Evolutionary conservation across 2,797 vertebrate species (phyloP).

Genomic region (Tinamus major): DNA sequence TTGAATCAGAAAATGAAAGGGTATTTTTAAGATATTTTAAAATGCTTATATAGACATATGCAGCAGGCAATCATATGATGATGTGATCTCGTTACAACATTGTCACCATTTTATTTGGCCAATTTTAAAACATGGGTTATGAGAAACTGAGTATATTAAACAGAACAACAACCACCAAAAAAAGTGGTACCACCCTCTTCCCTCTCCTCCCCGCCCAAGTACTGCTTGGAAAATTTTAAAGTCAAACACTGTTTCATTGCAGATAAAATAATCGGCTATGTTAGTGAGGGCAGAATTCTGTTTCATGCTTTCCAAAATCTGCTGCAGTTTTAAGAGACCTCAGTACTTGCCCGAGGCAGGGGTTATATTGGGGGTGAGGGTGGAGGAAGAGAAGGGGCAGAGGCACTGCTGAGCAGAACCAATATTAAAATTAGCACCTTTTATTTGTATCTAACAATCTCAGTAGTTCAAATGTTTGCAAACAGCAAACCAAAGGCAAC

Average conservation of each 20-base stretch:
- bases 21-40: not conserved
- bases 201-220: not conserved
- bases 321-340: constrained; percentile 18
- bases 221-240: not conserved
- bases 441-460: constrained; percentile 49
- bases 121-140: not conserved
- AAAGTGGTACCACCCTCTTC: not conserved
- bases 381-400: constrained; percentile 43
- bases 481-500: constrained; percentile 38
- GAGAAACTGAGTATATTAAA: not conserved
- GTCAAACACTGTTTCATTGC: not conserved
- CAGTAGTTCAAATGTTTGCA: constrained; percentile 60
- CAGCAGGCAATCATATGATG: not conserved
- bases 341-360: constrained; percentile 33
- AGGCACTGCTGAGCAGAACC: constrained; percentile 50
- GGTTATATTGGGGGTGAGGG: constrained; percentile 52
- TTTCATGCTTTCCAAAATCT: constrained; percentile 35
- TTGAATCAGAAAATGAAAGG: not conserved
- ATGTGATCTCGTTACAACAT: not conserved
- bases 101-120: constrained; percentile 6
- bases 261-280: not conserved
- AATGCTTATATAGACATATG: not conserved
- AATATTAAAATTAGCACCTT: not conserved
- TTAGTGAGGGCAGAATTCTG: not conserved
- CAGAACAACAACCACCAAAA: not conserved